Evolutionary conservation across 1,140 invertebrate genomes (phyloP).

Genomic region (Melanaphis sacchari): DNA sequence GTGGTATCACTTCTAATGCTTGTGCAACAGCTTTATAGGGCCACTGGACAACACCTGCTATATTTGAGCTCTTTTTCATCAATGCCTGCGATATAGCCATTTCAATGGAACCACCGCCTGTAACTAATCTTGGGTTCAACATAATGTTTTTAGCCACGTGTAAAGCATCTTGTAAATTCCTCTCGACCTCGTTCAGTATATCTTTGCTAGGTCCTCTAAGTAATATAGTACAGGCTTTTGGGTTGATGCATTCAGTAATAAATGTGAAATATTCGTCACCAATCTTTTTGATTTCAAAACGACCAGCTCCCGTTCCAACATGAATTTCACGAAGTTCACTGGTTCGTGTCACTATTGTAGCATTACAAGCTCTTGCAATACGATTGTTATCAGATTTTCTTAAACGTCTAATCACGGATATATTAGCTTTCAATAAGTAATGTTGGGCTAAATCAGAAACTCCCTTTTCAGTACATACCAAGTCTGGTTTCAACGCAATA

Average conservation of each 20-base stretch:
- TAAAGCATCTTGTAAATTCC: constrained; percentile 97
- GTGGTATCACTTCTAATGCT: constrained; percentile 96
- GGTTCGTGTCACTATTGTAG: constrained; percentile 94
- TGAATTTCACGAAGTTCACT: constrained; percentile 95
- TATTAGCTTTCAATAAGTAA: constrained; percentile 82
- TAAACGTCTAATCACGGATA: constrained; percentile 89
- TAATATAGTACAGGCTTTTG: constrained; percentile 98
- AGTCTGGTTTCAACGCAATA: constrained; percentile 92
- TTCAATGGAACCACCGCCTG: constrained; percentile 92
- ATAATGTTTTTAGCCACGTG: constrained; percentile 95
- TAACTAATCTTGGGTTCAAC: constrained; percentile 77
- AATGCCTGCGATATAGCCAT: constrained; percentile 86
- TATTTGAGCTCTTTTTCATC: constrained; percentile 74
- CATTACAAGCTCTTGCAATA: constrained; percentile 93
- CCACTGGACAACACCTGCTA: constrained; percentile 79
- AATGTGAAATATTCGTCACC: constrained; percentile 96
- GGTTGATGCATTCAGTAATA: constrained; percentile 93
- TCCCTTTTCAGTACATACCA: constrained; percentile 97
- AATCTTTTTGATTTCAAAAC: constrained; percentile 96
- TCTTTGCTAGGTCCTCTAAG: constrained; percentile 97
- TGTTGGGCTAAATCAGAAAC: constrained; percentile 92
- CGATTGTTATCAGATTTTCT: constrained; percentile 98
- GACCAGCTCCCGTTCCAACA: constrained; percentile 91
- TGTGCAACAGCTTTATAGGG: constrained; percentile 94
- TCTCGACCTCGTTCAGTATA: constrained; percentile 95